Conservation (phyloP, 2,113 vertebrate genomes). For the Athene cunicularia region DNA sequence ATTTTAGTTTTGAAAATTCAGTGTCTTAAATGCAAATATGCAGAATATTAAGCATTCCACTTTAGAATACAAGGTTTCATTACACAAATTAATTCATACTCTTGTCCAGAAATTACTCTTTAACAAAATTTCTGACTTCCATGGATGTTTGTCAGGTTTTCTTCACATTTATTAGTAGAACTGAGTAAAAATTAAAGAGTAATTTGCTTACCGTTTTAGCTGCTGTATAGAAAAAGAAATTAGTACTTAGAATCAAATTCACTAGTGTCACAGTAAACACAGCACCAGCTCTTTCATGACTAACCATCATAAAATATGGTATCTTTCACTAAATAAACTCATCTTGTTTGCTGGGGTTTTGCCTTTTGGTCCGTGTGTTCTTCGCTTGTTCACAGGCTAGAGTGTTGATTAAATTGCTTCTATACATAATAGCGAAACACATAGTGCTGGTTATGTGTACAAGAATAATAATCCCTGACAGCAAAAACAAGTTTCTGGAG, state of each 20-base stretch:
- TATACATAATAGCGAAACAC: background rate
- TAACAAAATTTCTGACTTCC: background rate
- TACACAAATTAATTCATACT: conserved; percentile 4
- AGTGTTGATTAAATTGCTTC: background rate
- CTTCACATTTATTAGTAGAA: background rate
- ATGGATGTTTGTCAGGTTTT: background rate
- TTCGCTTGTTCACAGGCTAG: background rate
- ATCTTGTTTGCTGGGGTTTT: background rate
- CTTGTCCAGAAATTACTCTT: conserved; percentile 8
- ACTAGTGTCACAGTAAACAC: background rate
- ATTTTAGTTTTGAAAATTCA: conserved; percentile 37
- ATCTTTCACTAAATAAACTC: background rate
- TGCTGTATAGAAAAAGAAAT: background rate
- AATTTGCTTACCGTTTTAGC: background rate
- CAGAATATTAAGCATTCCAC: conserved; percentile 4
- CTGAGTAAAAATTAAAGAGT: background rate
- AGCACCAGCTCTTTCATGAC: background rate
- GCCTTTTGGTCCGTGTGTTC: background rate
- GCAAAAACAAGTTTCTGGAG: conserved; percentile 1
- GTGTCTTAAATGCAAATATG: conserved; percentile 39
- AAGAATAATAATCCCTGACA: background rate
- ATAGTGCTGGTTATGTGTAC: background rate
- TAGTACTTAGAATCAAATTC: background rate
- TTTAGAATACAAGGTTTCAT: background rate
- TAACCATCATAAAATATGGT: background rate